Conservation (phyloP, 2,113 vertebrate species). For the Electrona antarctica region DNA sequence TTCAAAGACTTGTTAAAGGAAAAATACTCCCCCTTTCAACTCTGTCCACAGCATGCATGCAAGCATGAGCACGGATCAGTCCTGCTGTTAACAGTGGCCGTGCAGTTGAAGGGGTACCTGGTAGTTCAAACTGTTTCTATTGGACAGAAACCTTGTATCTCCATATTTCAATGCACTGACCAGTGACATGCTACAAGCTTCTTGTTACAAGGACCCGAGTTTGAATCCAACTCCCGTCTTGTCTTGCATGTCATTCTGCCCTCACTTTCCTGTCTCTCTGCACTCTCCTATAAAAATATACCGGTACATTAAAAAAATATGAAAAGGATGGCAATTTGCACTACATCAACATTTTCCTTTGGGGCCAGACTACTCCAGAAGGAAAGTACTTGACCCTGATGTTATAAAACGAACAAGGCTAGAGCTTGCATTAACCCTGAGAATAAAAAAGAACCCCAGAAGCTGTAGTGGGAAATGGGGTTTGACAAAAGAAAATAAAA, state of each 20-base stretch:
- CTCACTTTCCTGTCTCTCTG: no score
- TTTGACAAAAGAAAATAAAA: conserved; percentile 17
- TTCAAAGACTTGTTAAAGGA: neutral
- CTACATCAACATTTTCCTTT: conserved; percentile 1
- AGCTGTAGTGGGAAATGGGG: conserved; percentile 10
- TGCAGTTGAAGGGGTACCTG: no score
- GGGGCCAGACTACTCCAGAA: neutral
- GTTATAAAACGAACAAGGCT: conserved; percentile 21
- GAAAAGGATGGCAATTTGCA: neutral
- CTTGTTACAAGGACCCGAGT: no score
- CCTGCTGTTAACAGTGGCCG: neutral
- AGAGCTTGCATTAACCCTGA: neutral
- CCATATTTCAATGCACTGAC: no score
- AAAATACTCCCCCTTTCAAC: conserved; percentile 4
- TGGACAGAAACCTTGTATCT: no score
- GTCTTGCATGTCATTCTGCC: no score
- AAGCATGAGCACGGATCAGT: neutral
- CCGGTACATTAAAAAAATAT: no score
- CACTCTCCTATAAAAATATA: no score
- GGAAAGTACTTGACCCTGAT: neutral
- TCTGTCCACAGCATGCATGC: neutral
- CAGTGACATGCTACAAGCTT: no score
- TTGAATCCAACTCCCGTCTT: no score
- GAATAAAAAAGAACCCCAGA: neutral
- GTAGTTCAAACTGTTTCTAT: no score